phyloP scores from a whole-genome alignment of 1,140 invertebrate species.

The Trichoplusia ni region DNA sequence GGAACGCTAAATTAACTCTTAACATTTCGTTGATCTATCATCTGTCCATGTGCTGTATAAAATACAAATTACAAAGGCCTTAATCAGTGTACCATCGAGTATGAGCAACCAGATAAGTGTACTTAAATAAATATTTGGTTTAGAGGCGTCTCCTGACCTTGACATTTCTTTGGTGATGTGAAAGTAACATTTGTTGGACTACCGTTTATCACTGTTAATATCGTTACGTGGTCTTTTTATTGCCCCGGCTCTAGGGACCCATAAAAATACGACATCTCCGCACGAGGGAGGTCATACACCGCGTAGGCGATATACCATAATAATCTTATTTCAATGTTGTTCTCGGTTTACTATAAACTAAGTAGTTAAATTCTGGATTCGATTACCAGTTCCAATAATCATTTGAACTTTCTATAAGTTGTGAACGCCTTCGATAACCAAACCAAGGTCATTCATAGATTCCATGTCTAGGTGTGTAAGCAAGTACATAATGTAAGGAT shows the following conservation, averaged over 20 bases:
- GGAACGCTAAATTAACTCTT: too few species aligned
- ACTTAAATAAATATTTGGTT: background rate
- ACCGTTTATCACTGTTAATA: constrained; percentile 15
- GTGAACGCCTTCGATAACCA: constrained; percentile 10
- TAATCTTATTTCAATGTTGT: background rate
- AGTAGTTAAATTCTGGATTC: constrained; percentile 12
- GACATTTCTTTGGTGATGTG: constrained; percentile 23
- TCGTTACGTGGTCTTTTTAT: constrained; percentile 18
- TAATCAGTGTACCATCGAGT: too few species aligned
- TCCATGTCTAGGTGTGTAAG: background rate
- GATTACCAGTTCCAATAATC: constrained; percentile 11
- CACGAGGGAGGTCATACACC: background rate
- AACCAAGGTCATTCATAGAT: constrained; percentile 15
- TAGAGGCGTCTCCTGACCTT: constrained; percentile 4
- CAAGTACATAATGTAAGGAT: too few species aligned
- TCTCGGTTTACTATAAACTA: background rate
- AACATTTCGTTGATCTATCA: too few species aligned
- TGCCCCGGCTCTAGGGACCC: background rate
- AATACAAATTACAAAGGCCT: too few species aligned
- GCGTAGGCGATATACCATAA: background rate
- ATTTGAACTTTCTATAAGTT: constrained; percentile 18
- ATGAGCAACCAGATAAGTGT: too few species aligned
- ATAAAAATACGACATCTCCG: constrained; percentile 12
- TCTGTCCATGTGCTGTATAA: too few species aligned
- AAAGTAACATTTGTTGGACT: constrained; percentile 17